Evolutionary conservation across 2,113 vertebrate genomes (phyloP).

Genomic region (Rhynchomys soricoides): DNA sequence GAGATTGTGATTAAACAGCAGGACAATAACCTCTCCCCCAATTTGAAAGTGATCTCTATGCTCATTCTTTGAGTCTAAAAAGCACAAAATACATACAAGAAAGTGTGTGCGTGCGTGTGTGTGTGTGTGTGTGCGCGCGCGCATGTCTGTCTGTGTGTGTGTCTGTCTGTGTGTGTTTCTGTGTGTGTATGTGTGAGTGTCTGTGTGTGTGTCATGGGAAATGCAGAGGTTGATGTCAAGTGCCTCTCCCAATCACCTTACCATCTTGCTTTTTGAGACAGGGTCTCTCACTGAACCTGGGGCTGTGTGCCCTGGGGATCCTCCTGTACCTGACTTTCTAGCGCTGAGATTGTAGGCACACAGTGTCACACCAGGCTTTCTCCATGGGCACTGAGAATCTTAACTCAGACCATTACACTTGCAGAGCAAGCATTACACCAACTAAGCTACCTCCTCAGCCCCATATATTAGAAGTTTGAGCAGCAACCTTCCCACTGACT

Average conservation of each 20-base stretch:
- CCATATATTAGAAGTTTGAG: slow-evolving; percentile 29
- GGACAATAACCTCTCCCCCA: neutral
- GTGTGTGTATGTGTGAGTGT: neutral
- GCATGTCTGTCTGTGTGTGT: neutral
- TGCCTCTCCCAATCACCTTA: too few species aligned
- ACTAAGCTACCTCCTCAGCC: too few species aligned
- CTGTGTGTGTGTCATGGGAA: neutral
- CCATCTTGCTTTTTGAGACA: neutral
- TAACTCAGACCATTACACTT: neutral
- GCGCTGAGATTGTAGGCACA: neutral
- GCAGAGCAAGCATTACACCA: neutral
- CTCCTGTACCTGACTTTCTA: neutral
- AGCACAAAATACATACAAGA: neutral
- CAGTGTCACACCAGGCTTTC: neutral
- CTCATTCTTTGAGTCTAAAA: slow-evolving; percentile 11
- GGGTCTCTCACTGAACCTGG: neutral
- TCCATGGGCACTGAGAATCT: neutral
- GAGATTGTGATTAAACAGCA: neutral
- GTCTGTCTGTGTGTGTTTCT: neutral
- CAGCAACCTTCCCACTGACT: neutral
- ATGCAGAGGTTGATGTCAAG: too few species aligned
- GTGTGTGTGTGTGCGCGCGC: neutral
- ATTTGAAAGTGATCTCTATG: neutral
- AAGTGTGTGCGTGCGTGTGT: neutral
- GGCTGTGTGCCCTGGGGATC: neutral